A percentile compares a stretch with the other conserved stretches of the same genome.
phyloP scores from a whole-genome alignment of 2,797 vertebrate species.

The Cyclopterus lumpus region DNA sequence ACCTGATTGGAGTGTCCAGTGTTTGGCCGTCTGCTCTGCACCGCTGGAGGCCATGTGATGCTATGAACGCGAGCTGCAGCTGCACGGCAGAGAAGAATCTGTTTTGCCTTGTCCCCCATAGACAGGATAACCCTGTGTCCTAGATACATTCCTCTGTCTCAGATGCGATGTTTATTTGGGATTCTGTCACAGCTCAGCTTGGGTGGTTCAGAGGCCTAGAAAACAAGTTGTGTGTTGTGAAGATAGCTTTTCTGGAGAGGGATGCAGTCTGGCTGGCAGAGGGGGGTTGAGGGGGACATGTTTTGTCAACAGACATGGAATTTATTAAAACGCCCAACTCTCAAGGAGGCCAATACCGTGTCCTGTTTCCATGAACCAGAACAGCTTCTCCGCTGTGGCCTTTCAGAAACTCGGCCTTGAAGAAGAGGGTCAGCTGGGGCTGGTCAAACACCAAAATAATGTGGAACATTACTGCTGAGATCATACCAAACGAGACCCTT shows the following conservation, averaged over 20 bases:
- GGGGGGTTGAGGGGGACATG: conserved; percentile 6
- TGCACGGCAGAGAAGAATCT: conserved; percentile 59
- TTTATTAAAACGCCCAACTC: conserved; percentile 25
- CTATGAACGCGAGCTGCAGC: conserved; percentile 49
- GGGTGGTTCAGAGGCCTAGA: conserved; percentile 14
- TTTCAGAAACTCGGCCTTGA: conserved; percentile 19
- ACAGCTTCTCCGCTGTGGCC: conserved; percentile 17
- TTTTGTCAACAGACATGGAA: conserved; percentile 61
- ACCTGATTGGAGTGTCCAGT: neutral
- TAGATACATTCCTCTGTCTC: conserved; percentile 25
- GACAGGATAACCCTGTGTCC: conserved; percentile 47
- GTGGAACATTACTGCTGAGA: neutral
- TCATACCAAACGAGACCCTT: neutral
- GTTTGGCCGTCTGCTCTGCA: conserved; percentile 13
- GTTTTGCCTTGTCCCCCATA: conserved; percentile 64
- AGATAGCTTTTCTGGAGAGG: conserved; percentile 3
- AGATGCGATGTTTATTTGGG: conserved; percentile 50
- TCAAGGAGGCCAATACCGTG: conserved; percentile 7
- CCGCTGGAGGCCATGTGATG: conserved; percentile 32
- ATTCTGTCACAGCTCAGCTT: conserved; percentile 28
- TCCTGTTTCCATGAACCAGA: conserved; percentile 34
- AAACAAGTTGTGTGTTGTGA: conserved; percentile 27
- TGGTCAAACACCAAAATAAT: neutral
- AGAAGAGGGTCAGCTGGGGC: conserved; percentile 8
- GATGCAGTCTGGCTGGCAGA: conserved; percentile 12